These are phyloP conservation scores for Nerophis lumbriciformis DNA, from an alignment of 2,113 vertebrate genomes.

Conservation along the genomic window DNA sequence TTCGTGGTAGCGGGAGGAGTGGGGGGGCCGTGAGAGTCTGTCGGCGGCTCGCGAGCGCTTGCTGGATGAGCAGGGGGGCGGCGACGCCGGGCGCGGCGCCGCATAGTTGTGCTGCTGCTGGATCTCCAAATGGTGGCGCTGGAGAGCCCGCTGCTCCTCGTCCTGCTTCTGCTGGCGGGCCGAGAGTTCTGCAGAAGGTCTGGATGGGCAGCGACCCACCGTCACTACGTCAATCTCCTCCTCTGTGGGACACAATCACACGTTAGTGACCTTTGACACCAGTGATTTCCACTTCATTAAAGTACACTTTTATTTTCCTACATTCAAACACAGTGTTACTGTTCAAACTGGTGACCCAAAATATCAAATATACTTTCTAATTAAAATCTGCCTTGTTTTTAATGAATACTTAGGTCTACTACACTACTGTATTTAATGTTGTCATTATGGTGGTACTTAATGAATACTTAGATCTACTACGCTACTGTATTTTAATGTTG, in stretches of 20 bases:
- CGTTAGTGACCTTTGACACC: neutral
- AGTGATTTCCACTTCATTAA: neutral
- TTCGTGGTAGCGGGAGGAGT: slow-evolving; percentile 19
- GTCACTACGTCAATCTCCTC: slow-evolving; percentile 79
- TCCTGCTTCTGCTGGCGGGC: slow-evolving; percentile 44
- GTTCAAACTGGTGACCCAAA: too few relatives aligned
- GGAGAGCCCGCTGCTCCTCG: slow-evolving; percentile 42
- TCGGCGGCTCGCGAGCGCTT: slow-evolving; percentile 53
- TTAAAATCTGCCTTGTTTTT: too few relatives aligned
- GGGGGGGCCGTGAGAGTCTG: slow-evolving; percentile 27
- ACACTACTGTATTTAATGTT: too few relatives aligned
- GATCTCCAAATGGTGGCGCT: slow-evolving; percentile 67
- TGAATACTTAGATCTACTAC: too few relatives aligned
- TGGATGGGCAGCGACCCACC: slow-evolving; percentile 51
- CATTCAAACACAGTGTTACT: too few relatives aligned
- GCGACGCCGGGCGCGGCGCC: slow-evolving; percentile 67
- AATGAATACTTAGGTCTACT: too few relatives aligned
- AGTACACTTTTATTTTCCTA: too few relatives aligned
- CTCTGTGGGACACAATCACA: slow-evolving; percentile 47
- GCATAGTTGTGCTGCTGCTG: slow-evolving; percentile 79
- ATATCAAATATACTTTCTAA: too few relatives aligned
- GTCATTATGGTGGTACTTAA: too few relatives aligned
- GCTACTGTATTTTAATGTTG: too few relatives aligned
- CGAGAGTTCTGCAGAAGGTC: slow-evolving; percentile 30
- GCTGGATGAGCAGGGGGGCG: slow-evolving; percentile 32